Evolutionary conservation across 2,888 invertebrate species (phyloP), one percentile per base, ranked within the genome.

Genomic region (Neuroscelio doddi): DNA sequence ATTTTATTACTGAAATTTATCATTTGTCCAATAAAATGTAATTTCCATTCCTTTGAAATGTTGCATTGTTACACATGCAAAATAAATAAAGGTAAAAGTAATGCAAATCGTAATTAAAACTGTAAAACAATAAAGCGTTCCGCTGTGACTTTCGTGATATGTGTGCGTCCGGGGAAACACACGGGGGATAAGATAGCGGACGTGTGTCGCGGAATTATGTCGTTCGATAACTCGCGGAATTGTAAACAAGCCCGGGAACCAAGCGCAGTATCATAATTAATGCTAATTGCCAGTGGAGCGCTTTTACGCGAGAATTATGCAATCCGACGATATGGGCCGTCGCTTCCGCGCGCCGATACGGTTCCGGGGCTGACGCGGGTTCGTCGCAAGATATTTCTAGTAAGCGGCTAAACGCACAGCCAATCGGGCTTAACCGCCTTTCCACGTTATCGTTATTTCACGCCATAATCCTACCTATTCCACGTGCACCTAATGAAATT

Each of bases 221-320:
- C 58, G 68, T 39, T 53, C 68, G 66, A 69, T 73, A 73, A 71
- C 51, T 47, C 59, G 24, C 38, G 46, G 44, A 64, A 79, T 78
- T 76, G 74, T 76, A 78, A 78, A 78, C 77, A 75, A 77, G 73
- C 71, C 41, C 46, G 63, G 69, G 67, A 66, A 49, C 64, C 66
- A 44, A 61, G 71, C 72, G 63, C 45, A 61, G 72, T 77, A 78
- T 78, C 77, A 70, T 77, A 79, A 80, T 80, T 78, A 80, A 80
- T 78, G 77, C 74, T 77, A 79, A 78, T 77, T 76, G 73, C 74
- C 53, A 27, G 56, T 29, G 51, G 46, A 46, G 63, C 45, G 46
- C 34, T 53, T 64, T 64, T 49, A n/a, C 47, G 32, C 44, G 53
- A 26, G 57, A 57, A 52, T 52, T 42, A 57, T 50, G 45, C 36